A percentile compares a stretch with the other conserved stretches of the same genome.
phyloP scores from a whole-genome alignment of 2,797 vertebrate genomes.

The Furcifer pardalis region DNA sequence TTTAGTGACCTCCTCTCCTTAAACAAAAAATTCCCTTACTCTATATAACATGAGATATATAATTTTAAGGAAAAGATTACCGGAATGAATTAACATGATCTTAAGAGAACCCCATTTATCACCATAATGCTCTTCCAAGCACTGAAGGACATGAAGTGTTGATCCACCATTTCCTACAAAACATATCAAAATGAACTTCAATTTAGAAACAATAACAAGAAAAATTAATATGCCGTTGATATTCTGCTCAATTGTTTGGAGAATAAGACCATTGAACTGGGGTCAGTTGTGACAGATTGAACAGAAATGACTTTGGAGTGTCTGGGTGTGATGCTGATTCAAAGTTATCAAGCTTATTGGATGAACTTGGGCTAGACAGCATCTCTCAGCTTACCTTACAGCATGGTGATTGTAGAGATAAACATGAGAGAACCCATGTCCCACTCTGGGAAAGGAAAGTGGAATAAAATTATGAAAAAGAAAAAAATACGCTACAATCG shows the following conservation, averaged over 20 bases:
- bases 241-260: neutral
- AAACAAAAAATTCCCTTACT: neutral
- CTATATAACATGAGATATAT: slow-evolving; percentile 10
- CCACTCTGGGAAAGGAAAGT: neutral
- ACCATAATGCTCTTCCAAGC: slow-evolving; percentile 82
- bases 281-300: neutral
- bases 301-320: neutral
- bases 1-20: neutral
- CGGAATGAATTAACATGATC: slow-evolving; percentile 92
- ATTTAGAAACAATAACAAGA: slow-evolving; percentile 2
- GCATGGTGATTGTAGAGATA: neutral
- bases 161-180: slow-evolving; percentile 93
- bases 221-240: neutral
- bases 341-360: neutral
- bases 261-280: neutral
- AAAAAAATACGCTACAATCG: neutral
- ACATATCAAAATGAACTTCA: slow-evolving; percentile 30
- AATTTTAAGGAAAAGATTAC: slow-evolving; percentile 71
- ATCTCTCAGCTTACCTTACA: neutral
- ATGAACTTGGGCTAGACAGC: neutral
- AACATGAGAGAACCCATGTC: neutral
- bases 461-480: neutral
- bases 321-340: neutral
- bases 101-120: slow-evolving; percentile 78
- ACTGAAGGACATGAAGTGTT: slow-evolving; percentile 83